Evolutionary conservation across 1,140 invertebrate genomes (phyloP).

Genomic region (Sminthurides bifidus): DNA sequence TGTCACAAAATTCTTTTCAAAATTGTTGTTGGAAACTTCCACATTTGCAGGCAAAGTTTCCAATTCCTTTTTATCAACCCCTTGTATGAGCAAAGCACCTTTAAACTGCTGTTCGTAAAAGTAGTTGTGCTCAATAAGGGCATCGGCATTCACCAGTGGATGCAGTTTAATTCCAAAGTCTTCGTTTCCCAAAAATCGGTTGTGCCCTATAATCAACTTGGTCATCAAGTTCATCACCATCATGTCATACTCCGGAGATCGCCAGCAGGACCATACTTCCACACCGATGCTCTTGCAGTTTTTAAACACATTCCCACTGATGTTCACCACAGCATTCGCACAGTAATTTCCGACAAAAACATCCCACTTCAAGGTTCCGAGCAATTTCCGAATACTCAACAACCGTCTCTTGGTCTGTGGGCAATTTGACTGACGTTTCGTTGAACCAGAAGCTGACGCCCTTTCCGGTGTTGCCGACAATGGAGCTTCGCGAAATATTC

Average conservation of each 20-base stretch:
- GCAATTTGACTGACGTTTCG: conserved; percentile 65
- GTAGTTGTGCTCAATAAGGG: conserved; percentile 71
- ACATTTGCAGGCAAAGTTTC: conserved; percentile 57
- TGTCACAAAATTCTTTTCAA: conserved; percentile 71
- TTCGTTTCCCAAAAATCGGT: conserved; percentile 62
- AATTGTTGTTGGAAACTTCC: conserved; percentile 75
- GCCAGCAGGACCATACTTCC: conserved; percentile 42
- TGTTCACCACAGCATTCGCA: conserved; percentile 51
- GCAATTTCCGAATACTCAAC: conserved; percentile 76
- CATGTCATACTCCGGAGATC: conserved; percentile 4
- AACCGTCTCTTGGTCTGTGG: conserved; percentile 68
- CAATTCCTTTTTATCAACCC: conserved; percentile 58
- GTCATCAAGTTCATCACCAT: conserved; percentile 40
- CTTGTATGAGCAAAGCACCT: conserved; percentile 76
- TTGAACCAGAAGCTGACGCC: conserved; percentile 83
- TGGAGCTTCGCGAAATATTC: conserved; percentile 67
- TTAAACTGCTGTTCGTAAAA: conserved; percentile 67
- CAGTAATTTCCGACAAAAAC: conserved; percentile 54
- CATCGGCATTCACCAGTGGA: conserved; percentile 71
- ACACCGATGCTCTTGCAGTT: conserved; percentile 60
- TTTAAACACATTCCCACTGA: conserved; percentile 74
- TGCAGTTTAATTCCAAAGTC: conserved; percentile 63
- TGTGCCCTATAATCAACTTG: conserved; percentile 62
- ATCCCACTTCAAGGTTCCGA: conserved; percentile 67
- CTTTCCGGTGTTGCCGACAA: conserved; percentile 67